These are phyloP conservation scores for Ctenicera cuprea DNA, from an alignment of 2,888 invertebrate species.

Conservation along the genomic window DNA sequence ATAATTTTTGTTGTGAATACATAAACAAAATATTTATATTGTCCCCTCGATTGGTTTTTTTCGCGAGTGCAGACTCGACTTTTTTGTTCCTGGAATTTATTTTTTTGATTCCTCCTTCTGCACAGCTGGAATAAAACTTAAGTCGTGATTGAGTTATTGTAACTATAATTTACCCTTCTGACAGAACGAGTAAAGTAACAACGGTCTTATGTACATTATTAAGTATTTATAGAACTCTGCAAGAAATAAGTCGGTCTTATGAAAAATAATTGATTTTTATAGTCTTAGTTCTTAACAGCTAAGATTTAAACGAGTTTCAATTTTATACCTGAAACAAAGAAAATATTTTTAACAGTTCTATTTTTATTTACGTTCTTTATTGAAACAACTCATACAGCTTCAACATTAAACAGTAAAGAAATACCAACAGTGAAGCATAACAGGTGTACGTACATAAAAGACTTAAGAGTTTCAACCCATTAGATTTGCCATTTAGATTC, in stretches of 20 bases:
- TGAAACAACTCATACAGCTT: too few species aligned
- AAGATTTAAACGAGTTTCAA: too few species aligned
- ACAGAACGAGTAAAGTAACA: constrained; percentile 46
- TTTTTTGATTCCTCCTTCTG: constrained; percentile 66
- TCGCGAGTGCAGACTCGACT: constrained; percentile 64
- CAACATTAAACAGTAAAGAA: too few species aligned
- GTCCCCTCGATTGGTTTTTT: constrained; percentile 72
- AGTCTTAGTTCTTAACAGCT: background rate
- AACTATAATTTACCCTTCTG: constrained; percentile 60
- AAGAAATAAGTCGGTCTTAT: constrained; percentile 3
- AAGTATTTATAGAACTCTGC: constrained; percentile 28
- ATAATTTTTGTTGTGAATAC: constrained; percentile 74
- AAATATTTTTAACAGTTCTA: too few species aligned
- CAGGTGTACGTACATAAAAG: too few species aligned
- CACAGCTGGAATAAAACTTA: constrained; percentile 67
- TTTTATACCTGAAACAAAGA: too few species aligned
- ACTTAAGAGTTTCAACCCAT: too few species aligned
- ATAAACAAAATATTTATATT: constrained; percentile 75
- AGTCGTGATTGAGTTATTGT: constrained; percentile 73
- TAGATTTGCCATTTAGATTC: too few species aligned
- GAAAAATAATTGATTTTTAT: constrained; percentile 20
- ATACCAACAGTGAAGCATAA: too few species aligned
- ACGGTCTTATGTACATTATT: constrained; percentile 45
- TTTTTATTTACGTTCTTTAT: too few species aligned
- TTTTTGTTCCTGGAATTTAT: constrained; percentile 71